Conservation (phyloP, 2,888 invertebrate genomes). For the Drosophila fulvimacula region DNA sequence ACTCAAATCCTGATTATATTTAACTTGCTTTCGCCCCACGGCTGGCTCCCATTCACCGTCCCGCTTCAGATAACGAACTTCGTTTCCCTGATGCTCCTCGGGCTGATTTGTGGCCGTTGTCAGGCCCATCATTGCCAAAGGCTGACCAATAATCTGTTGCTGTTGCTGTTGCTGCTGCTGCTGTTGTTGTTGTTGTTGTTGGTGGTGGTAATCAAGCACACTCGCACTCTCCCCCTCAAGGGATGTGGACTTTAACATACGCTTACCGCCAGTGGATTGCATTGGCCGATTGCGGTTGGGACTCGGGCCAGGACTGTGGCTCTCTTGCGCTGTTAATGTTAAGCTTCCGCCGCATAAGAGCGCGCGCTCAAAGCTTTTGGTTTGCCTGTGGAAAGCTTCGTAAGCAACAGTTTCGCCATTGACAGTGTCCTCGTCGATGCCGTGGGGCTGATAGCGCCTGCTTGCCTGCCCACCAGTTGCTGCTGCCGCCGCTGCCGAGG, state of each 20-base stretch:
- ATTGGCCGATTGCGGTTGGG: slow-evolving; percentile 44
- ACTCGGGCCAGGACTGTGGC: slow-evolving; percentile 43
- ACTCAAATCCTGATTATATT: slow-evolving; percentile 55
- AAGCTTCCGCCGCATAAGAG: slow-evolving; percentile 69
- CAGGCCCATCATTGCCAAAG: slow-evolving; percentile 49
- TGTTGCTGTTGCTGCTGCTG: slow-evolving; percentile 44
- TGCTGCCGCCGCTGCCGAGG: slow-evolving; percentile 50
- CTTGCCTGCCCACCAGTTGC: slow-evolving; percentile 74
- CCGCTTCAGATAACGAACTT: slow-evolving; percentile 49
- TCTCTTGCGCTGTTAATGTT: slow-evolving; percentile 73
- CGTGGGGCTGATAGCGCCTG: slow-evolving; percentile 55
- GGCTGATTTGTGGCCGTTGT: slow-evolving; percentile 62
- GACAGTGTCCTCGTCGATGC: slow-evolving; percentile 52
- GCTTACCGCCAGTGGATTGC: slow-evolving; percentile 59
- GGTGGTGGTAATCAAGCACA: slow-evolving; percentile 21
- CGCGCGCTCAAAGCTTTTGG: slow-evolving; percentile 80
- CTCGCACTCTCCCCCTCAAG: slow-evolving; percentile 58
- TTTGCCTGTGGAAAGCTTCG: slow-evolving; percentile 79
- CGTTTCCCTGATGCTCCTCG: slow-evolving; percentile 54
- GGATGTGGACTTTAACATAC: slow-evolving; percentile 74
- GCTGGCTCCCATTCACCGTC: slow-evolving; percentile 21
- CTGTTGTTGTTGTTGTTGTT: slow-evolving; percentile 45
- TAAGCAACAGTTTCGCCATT: slow-evolving; percentile 82
- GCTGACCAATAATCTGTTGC: slow-evolving; percentile 62
- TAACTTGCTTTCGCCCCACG: slow-evolving; percentile 45